Base-by-base conservation (phyloP, 2,888 invertebrate species). In the Melolontha melolontha region DNA sequence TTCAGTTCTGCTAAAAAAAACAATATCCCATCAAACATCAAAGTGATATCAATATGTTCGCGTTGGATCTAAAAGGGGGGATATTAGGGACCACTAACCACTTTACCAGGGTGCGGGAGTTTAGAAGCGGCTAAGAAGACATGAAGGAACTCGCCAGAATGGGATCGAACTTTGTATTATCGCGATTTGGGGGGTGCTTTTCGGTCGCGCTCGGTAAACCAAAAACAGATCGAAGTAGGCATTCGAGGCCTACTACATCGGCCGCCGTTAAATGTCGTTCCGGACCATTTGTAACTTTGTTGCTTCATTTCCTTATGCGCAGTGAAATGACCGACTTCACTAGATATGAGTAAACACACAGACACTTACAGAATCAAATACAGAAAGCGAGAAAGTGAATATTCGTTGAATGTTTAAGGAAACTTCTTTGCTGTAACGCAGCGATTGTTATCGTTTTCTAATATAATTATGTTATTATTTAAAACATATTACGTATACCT, bases 231-330 rank as follows among this genome's bases (percentile, higher is more conserved):
- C 79, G 79, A 76, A 76, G 77, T 71, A 78, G 77, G 75, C 76
- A 76, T 77, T 76, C 76, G 72, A 74, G 77, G 72, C 73, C 75
- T 73, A 74, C 72, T 70, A 71, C 75, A 79, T 79, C 78, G 78
- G 77, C 76, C 77, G 78, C 77, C 77, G 76, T 79, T 81, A 81
- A 81, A 82, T 81, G 82, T 77, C 81, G 81, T 82, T 82, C 81
- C 81, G 78, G 79, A 79, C 81, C 81, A 81, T 82, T 82, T 81
- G 81, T 79, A 79, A 79, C 79, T 82, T 81, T 82, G 81, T 81
- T 81, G 82, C 80, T 81, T 81, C 81, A 81, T 82, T 82, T 82
- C 80, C 80, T 78, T 74, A 76, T 75, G 71, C 71, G 74, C 73
- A 75, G 73, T 71, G 59, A 34, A 34, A 34, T 5, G 34, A 34